Evolutionary conservation across 2,113 vertebrate species (phyloP).

Genomic region (Ageneiosus marmoratus): DNA sequence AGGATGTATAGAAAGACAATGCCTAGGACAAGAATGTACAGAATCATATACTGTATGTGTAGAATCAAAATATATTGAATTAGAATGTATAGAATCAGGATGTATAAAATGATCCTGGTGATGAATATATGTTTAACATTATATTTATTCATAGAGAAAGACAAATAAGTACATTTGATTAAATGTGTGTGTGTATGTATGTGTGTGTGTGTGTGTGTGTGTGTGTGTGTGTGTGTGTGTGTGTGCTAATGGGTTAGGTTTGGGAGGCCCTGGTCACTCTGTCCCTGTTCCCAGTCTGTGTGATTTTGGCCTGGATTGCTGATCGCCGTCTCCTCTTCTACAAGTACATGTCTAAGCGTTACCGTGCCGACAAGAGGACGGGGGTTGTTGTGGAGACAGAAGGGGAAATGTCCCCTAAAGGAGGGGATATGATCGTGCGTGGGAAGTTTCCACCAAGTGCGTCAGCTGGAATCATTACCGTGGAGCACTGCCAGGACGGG

Average conservation of each 20-base stretch:
- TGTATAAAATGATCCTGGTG: too few relatives aligned
- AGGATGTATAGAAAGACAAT: too few relatives aligned
- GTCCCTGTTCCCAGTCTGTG: slow-evolving; percentile 90
- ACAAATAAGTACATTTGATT: too few relatives aligned
- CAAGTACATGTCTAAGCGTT: slow-evolving; percentile 94
- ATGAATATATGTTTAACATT: too few relatives aligned
- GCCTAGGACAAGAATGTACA: too few relatives aligned
- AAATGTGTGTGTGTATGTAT: too few relatives aligned
- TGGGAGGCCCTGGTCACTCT: slow-evolving; percentile 94
- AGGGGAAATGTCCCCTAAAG: slow-evolving; percentile 82
- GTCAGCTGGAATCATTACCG: slow-evolving; percentile 50
- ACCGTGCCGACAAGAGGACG: slow-evolving; percentile 89
- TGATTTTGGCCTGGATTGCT: slow-evolving; percentile 92
- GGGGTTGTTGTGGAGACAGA: slow-evolving; percentile 93
- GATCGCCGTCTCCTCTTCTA: slow-evolving; percentile 96
- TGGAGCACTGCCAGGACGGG: slow-evolving; percentile 59
- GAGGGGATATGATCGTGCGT: slow-evolving; percentile 79
- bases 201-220: slow-evolving; percentile 20
- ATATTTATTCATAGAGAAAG: too few relatives aligned
- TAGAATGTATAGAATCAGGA: too few relatives aligned
- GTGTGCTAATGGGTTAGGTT: slow-evolving; percentile 64
- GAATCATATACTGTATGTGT: too few relatives aligned
- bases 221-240: slow-evolving; percentile 31
- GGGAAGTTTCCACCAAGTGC: slow-evolving; percentile 73
- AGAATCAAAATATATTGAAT: too few relatives aligned